phyloP scores from a whole-genome alignment of 53 echinoderm and acorn worm genomes.

The Arbacia lixula region DNA sequence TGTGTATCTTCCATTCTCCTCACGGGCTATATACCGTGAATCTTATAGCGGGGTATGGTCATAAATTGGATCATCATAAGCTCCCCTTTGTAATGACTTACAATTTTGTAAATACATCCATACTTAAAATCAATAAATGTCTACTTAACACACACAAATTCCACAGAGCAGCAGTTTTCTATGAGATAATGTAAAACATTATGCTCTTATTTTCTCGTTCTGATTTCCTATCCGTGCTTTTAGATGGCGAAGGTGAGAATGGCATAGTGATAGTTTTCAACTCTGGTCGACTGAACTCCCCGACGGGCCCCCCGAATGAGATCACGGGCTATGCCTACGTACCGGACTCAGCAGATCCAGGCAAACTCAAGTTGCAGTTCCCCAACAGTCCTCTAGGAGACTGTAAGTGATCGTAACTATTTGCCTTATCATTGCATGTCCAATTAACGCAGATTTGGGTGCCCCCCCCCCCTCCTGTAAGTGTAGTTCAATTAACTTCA shows the following conservation, averaged over 20 bases:
- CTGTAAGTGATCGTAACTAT: slow-evolving; percentile 73
- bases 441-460: too few relatives aligned
- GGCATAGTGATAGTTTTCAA: slow-evolving; percentile 72
- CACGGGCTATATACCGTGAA: too few relatives aligned
- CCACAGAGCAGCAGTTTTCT: too few relatives aligned
- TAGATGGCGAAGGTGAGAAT: slow-evolving; percentile 42
- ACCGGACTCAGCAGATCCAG: slow-evolving; percentile 67
- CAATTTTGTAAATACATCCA: too few relatives aligned
- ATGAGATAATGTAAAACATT: too few relatives aligned
- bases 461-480: slow-evolving; percentile 59
- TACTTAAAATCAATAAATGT: too few relatives aligned
- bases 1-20: too few relatives aligned
- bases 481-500: slow-evolving; percentile 69
- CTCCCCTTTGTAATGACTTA: too few relatives aligned
- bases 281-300: slow-evolving; percentile 52
- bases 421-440: too few relatives aligned
- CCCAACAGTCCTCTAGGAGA: slow-evolving; percentile 65
- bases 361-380: slow-evolving; percentile 73
- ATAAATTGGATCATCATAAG: too few relatives aligned
- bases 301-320: slow-evolving; percentile 56
- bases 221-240: not conserved
- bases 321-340: slow-evolving; percentile 77
- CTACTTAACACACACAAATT: too few relatives aligned
- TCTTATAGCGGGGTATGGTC: too few relatives aligned
- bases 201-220: not conserved